Base-by-base conservation (phyloP, 2,113 vertebrate species). In the Aegypius monachus region DNA sequence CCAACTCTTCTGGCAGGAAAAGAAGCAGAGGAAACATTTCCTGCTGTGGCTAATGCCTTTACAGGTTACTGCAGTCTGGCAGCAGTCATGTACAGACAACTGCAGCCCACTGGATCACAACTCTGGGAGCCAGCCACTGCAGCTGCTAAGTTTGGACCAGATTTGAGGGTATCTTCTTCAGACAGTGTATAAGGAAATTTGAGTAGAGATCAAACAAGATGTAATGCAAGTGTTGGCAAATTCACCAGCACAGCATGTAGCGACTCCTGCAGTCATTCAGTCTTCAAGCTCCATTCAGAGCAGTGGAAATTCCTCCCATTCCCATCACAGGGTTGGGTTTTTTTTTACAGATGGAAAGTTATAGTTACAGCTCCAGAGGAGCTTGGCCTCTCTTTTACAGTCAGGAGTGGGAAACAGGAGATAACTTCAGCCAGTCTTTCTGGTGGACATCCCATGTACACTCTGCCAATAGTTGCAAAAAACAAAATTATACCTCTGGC, bases 91-190 rank as follows among this genome's bases (percentile, higher is more conserved):
- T 79, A 52, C 67, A 82, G 81, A 59, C 40, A 89, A 77, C 56
- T 63, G 70, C 52, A 95, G 70, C 63, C 65, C 31, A 27, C 29
- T 61, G 70, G 63, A 90, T 77, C 2, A 3, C 56, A 90, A 52
- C 21, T 13, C 16, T 72, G 87, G 67, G 78, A 95, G 32, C 40
- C 81, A 96, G 86, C 56, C 81, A 72, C 81, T 87, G 77, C 91
- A 95, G 90, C 86, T 95, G 93, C 66, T 94, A 48, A 43, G 38
- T 75, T 84, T 94, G 95, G 91, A 79, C 48, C 27, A 61, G 15
- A 56, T 72, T 61, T 87, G 61, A 89, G 61, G n/a, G 81, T 82
- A 78, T 81, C 86, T 91, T 93, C 91, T 93, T 94, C 83, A 94
- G 73, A 67, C 34, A 72, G 29, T 6, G 6, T 42, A 25, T 29